Base-by-base conservation (phyloP, 2,113 vertebrate genomes). In the Urocynchramus pylzowi region DNA sequence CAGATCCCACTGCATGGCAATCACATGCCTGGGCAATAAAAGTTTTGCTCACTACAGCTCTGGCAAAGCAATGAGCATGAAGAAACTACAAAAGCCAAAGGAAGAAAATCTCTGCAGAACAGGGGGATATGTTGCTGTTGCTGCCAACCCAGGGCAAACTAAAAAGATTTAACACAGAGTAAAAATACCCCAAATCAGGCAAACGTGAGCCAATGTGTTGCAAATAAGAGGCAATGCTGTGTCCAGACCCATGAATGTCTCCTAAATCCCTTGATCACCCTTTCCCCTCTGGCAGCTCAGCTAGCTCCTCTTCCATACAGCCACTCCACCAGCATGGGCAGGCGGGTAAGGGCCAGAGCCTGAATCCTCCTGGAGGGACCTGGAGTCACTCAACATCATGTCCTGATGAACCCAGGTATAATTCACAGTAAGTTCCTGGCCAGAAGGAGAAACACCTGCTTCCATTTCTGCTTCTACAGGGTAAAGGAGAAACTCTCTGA, bases 141-240 rank as follows among this genome's bases (percentile, higher is more conserved):
- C 23, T 88, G 54, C 27, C 37, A 73, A 41, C 20, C 16, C 67
- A 79, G 17, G 31, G n/a, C 37, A 68, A 78, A 52, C 31, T 27
- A 41, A 63, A 60, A 82, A 37, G 7, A 69, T 15, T 27, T 30
- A 71, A 75, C 23, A 44, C 4, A 50, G 12, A 73, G 11, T 19
- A 68, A 81, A 92, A 86, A 71, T 35, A 16, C 10, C 47, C 22
- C 9, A 0, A 23, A 44, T 33, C 5, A 67, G 60, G 23, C 26
- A 91, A 80, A n/a, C 1, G 0, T 15, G 74, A 63, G 39, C 11
- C 30, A 81, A 27, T 0, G 0, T 1, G 5, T 6, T 70, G 19
- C 20, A 63, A 70, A 30, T 15, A 41, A 56, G 47, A 81, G 33
- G 20, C 24, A 79, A 37, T 23, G 23, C 44, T 85, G 54, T 44